Percentiles rank a stretch among this genome's conserved stretches.
phyloP scores from a whole-genome alignment of 23 tunicate genomes.

The Corella eumyota region DNA sequence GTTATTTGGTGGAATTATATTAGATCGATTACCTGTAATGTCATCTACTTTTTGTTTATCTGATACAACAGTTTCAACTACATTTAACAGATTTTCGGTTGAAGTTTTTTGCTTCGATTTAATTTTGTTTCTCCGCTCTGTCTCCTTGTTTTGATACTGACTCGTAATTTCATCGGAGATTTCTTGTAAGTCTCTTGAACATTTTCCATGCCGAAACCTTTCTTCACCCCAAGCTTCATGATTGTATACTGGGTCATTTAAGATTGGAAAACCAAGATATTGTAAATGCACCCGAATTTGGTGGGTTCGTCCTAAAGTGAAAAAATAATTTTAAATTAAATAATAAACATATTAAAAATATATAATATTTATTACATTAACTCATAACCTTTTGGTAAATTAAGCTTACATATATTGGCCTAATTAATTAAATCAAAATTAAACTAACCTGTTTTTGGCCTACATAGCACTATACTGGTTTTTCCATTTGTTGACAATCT shows the following conservation, averaged over 20 bases:
- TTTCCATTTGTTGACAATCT: slow-evolving; percentile 41
- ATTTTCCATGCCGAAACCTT: slow-evolving; percentile 48
- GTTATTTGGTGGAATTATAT: not conserved
- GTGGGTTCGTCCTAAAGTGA: slow-evolving; percentile 77
- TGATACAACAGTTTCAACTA: not conserved
- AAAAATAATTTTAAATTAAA: slow-evolving; percentile 2
- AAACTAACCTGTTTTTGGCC: slow-evolving; percentile 73
- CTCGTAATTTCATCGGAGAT: slow-evolving; percentile 9
- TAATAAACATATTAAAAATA: not conserved
- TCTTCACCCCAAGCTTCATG: slow-evolving; percentile 82
- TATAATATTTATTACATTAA: not conserved
- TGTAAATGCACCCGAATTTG: slow-evolving; percentile 96
- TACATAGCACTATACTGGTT: slow-evolving; percentile 64
- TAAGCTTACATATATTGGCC: too few relatives aligned
- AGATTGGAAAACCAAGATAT: slow-evolving; percentile 86
- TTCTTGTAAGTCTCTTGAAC: slow-evolving; percentile 25
- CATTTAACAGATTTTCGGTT: not conserved
- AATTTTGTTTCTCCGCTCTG: not conserved
- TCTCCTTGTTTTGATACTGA: not conserved
- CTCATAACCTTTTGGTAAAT: too few relatives aligned
- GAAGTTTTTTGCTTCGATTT: not conserved
- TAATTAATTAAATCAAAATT: too few relatives aligned
- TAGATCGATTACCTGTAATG: not conserved
- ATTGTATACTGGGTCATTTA: slow-evolving; percentile 88
- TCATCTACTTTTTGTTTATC: not conserved